Evolutionary conservation across 2,113 vertebrate genomes (phyloP), one percentile per base, ranked within the genome.

Genomic region (Cavia aperea): DNA sequence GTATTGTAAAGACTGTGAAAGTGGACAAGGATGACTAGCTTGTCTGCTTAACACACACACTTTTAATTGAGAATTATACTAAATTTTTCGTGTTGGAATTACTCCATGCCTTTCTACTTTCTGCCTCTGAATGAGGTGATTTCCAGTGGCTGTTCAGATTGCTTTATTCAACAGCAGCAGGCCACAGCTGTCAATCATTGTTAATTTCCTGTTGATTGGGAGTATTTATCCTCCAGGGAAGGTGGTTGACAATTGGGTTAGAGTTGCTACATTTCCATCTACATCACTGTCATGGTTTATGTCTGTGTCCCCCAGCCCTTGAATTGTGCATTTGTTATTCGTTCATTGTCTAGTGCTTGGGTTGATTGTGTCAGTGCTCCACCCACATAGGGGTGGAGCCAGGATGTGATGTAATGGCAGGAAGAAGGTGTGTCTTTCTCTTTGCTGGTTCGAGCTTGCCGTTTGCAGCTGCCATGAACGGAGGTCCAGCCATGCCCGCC

Each of bases 61-160:
- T 33, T 94, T 96, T 96, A 95, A 95, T 84, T 95, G 89, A 93
- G 94, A 92, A 78, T 82, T 94, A 75, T 62, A 94, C 93, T 90
- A 91, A 54, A 62, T 39, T 92, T 83, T 88, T n/a, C n/a, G 66
- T 93, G 73, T 95, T 90, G 84, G 77, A 96, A 93, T 93, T 81
- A 9, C 36, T 92, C 43, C 88, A 24, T 81, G 75, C 65, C 60
- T 87, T 91, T 88, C 18, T 81, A 70, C 93, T 77, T 81, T 95
- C 94, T 90, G 49, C 90, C 81, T 84, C 81, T 26, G 79, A 92
- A 85, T 93, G 90, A 95, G 93, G 81, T 86, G 86, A 85, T 88
- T 94, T 93, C 83, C 72, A 91, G 79, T 62, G 65, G 78, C 14
- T 65, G 29, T 51, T 82, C 66, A 75, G 73, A 90, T 62, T 89